Percentiles rank a stretch among this genome's conserved stretches.
These are phyloP conservation scores for Maccullochella peelii DNA, from an alignment of 2,113 vertebrate genomes.

Conservation along the genomic window DNA sequence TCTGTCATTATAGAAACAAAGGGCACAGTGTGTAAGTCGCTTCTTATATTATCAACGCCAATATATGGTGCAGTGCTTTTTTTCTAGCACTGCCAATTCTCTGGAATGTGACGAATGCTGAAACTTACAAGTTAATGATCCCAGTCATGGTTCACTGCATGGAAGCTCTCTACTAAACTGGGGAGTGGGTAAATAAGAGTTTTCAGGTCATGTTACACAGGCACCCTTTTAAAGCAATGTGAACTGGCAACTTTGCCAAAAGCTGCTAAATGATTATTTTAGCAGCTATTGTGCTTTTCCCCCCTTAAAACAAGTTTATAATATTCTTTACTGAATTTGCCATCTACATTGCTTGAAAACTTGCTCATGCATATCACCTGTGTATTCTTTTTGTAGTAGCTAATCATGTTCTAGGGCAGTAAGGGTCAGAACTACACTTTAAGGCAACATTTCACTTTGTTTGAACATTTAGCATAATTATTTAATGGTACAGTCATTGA, in stretches of 20 bases:
- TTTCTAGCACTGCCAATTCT: not conserved
- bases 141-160: constrained; percentile 7
- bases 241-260: not conserved
- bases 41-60: not conserved
- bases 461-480: constrained; percentile 19
- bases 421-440: not conserved
- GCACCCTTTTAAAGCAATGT: constrained; percentile 2
- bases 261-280: not conserved
- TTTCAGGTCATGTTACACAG: not conserved
- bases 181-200: not conserved
- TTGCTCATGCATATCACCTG: not conserved
- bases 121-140: constrained; percentile 1
- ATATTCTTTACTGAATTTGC: not conserved
- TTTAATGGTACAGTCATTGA: not conserved
- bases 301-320: not conserved
- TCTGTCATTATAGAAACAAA: constrained; percentile 7
- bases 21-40: not conserved
- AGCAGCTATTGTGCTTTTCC: not conserved
- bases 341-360: not conserved
- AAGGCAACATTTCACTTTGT: constrained; percentile 12
- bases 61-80: too few species aligned
- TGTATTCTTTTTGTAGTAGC: not conserved
- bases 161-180: not conserved
- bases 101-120: constrained; percentile 38
- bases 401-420: not conserved